Base-by-base conservation (phyloP, 1,140 invertebrate species). In the Pararge aegeria region DNA sequence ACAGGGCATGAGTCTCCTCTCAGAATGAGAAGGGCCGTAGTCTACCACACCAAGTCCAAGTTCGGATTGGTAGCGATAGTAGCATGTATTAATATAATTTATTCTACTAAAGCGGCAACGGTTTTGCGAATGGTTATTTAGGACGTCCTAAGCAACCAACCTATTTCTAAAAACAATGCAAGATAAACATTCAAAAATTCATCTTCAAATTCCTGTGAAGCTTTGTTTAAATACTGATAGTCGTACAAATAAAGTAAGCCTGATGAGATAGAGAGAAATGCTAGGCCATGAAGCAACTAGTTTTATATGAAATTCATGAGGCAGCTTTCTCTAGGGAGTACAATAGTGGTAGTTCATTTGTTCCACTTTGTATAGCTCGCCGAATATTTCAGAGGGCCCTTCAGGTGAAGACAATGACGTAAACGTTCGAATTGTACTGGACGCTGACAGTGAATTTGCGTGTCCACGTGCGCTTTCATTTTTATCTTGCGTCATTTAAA, bases 301-400 rank as follows among this genome's bases (percentile, higher is more conserved):
- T 34, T 34, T 34, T 3, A 34, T 34, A 34, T 34, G 30, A 34
- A 34, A 34, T 34, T 34, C 30, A 34, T 34, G 30, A 1, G 29
- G 29, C 29, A 30, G 30, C n/a, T 3, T 34, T 12, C 10, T 20
- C 42, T 1, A 18, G 10, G 15, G 42, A 18, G 13, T 18, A 5
- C 13, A 4, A 40, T 7, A 24, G 24, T 24, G 16, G 19, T 18
- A 21, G 18, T 46, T 46, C 12, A 46, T 46, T 20, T 19, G 19
- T 46, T 46, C 42, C 16, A 20, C 7, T 46, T 46, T 12, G 5
- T 18, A 20, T 46, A 12, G 16, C 42, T 10, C 10, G 42, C 10
- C 42, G 42, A n/a, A 21, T 20, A 20, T 20, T 46, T 46, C 18
- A 46, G 16, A 10, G 19, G 42, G 10, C 42, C 42, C 42, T 46